Percentiles rank a stretch among this genome's conserved stretches.
Evolutionary conservation across 2,113 vertebrate species (phyloP).

Genomic region (Misgurnus anguillicaudatus): DNA sequence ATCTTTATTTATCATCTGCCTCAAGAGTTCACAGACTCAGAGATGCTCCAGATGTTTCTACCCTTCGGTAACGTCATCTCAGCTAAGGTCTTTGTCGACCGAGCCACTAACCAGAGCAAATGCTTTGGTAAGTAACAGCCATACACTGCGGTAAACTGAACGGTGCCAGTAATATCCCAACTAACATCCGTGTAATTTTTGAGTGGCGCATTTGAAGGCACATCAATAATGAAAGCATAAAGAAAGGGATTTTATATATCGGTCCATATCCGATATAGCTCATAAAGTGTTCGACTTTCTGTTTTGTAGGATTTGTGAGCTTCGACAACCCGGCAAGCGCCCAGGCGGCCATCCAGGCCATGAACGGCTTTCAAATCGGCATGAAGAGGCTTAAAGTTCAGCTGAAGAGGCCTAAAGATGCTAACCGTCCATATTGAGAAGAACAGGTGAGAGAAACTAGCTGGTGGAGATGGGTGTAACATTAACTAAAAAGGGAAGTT

Average conservation of each 20-base stretch:
- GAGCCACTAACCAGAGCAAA: constrained; percentile 98
- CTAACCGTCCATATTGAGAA: constrained; percentile 88
- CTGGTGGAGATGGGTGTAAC: background rate
- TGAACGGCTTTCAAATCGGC: constrained; percentile 98
- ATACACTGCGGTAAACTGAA: too few relatives aligned
- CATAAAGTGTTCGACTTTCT: background rate
- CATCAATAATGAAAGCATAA: too few relatives aligned
- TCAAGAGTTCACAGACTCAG: constrained; percentile 94
- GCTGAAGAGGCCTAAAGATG: constrained; percentile 93
- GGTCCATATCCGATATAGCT: background rate
- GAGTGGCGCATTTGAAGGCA: too few relatives aligned
- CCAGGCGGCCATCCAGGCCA: constrained; percentile 94
- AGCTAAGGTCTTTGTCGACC: constrained; percentile 95
- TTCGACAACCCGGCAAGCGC: constrained; percentile 95
- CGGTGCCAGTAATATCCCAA: too few relatives aligned
- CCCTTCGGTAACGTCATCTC: constrained; percentile 98
- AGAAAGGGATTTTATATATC: background rate
- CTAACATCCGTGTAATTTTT: too few relatives aligned
- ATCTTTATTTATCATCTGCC: constrained; percentile 99
- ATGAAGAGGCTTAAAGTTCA: constrained; percentile 98
- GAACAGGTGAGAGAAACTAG: constrained; percentile 19
- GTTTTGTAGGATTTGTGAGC: constrained; percentile 85
- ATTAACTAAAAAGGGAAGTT: background rate
- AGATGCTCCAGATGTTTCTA: constrained; percentile 96
- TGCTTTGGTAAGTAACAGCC: constrained; percentile 85